Base-by-base conservation (phyloP, 2,113 vertebrate species). In the Polyodon spathula region DNA sequence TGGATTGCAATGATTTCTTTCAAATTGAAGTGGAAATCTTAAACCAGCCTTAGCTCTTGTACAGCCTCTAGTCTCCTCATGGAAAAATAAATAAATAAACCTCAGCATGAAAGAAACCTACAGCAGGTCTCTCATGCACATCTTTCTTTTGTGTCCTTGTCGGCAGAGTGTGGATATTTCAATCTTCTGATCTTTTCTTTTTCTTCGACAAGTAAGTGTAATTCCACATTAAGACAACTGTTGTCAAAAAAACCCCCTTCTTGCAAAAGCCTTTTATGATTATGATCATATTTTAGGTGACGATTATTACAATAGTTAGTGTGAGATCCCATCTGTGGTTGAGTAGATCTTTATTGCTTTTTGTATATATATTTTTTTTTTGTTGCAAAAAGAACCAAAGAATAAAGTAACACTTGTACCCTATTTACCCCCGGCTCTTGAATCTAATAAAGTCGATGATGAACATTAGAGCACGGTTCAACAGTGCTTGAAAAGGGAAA, bases 391-490 rank as follows among this genome's bases (percentile, higher is more conserved):
- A 40, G 54, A 73, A 72, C 71, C 76, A 67, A 68, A 62, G 68
- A 77, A 77, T 72, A 82, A 84, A 63, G 71, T 66, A 64, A 61
- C 54, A 66, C 73, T 76, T 44, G 15, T 75, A 64, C 69, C 74
- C 74, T 79, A 71, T 78, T 68, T 76, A 67, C 66, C 73, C 72
- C 67, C 37, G 5, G 62, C 75, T 73, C 75, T 74, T 59, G 65
- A 73, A 71, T 60, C 61, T 74, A 77, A 87, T 82, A 81, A 83
- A 86, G 84, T 84, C 73, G 70, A 70, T 77, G 67, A 76, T 75
- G 77, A 74, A 76, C 84, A 76, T 86, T 84, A 80, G 83, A 2
- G 63, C 73, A 76, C 62, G 81, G 81, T 86, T 89, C 89, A 88
- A 79, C 85, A 77, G 76, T 76, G 61, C 59, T 78, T 81, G 83